Base-by-base conservation (phyloP, 2,888 invertebrate species). In the Erpobdella octoculata region DNA sequence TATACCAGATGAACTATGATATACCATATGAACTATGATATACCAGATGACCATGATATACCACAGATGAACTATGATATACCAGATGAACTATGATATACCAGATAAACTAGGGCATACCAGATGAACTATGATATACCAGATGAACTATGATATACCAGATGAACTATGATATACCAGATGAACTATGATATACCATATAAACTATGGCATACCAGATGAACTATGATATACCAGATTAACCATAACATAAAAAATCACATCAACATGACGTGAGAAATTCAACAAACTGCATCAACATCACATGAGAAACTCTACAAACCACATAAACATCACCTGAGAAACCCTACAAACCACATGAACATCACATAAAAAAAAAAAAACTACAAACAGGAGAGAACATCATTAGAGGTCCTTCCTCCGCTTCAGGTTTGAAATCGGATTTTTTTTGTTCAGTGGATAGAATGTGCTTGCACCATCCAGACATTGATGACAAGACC, bases 401-500 rank as follows among this genome's bases (percentile, higher is more conserved):
- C 79, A 80, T 80, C 65, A 78, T 78, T 73, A 79, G 75, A 15
- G 79, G 76, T 15, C 77, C 79, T 72, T 79, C 79, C 36, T 80
- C 80, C 72, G 70, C 38, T 3, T 78, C 78, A 9, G 86, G 85
- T 75, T 84, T 84, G 78, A 86, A 97, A 84, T 97, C 97, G 0
- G 90, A 90, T 83, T 94, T 95, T 84, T 91, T 93, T 84, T 98
- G 97, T 81, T 97, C 95, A 0, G 88, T 88, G 82, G 92, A 91
- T 28, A 98, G 86, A 78, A 93, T 90, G 71, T 91, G 86, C 82
- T 90, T 91, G 0, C 93, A 90, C 92, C 94, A 97, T 66, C 91
- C 90, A 73, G 91, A 89, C 33, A 95, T 88, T 0, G 94, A 91
- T 75, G 89, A 89, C 71, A 97, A 86, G 1, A 93, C 90, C 92